Base-by-base conservation (phyloP, 2,888 invertebrate species). In the Lymantria dispar region DNA sequence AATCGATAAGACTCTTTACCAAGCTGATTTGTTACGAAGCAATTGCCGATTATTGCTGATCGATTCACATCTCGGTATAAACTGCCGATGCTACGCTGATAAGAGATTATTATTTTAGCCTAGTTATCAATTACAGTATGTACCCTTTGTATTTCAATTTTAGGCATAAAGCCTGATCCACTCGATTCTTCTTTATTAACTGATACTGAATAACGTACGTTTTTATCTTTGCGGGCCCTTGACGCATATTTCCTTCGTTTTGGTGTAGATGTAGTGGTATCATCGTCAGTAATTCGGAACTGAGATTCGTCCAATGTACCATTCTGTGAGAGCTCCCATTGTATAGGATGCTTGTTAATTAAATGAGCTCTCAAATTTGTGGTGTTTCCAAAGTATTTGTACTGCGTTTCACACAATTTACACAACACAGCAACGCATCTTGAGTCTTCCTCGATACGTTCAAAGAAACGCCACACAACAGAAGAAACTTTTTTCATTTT, bases 381-480 rank as follows among this genome's bases (percentile, higher is more conserved):
- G 3, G 91, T 91, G 68, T 90, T 91, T 46, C 91, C 90, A 59
- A 88, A 90, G 71, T 80, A 91, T 71, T 90, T 91, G 60, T 90
- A 90, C 55, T 87, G 83, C 49, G 76, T 75, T 56, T 88, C 90
- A 76, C 91, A 91, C 62, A 91, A 76, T 82, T 89, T 88, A 72
- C 91, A 91, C 80, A 87, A 64, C 61, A 91, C 89, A 42, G 82
- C 77, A 11, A 82, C 70, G 65, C 87, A 85, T 72, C 87, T 76
- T 15, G 80, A 75, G 62, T 81, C 75, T 52, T 85, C 80, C 68
- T 78, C 72, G 40, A 90, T 54, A 29, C 88, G 85, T 59, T 90
- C 90, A 60, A 88, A 91, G 69, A 90, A 89, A 61, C 80, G 80
- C 91, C 91, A 91, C 61, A 87, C 90, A 37, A 84, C 64, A 31